Conservation (phyloP, 2,113 vertebrate species). For the Zosterops lateralis region DNA sequence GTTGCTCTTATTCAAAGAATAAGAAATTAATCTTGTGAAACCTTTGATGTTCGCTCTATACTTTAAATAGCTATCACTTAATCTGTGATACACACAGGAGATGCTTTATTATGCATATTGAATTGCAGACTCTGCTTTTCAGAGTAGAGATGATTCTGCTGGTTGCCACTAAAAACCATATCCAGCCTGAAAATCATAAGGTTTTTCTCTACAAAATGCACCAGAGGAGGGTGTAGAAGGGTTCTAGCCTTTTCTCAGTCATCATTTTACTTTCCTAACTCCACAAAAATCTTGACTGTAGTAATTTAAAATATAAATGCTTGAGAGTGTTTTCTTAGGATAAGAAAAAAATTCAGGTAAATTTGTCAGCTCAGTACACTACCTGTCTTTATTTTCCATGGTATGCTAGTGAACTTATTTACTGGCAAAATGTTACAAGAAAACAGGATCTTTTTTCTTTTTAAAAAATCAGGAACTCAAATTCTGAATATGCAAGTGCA, state of each 20-base stretch:
- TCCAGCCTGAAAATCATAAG: rapidly evolving
- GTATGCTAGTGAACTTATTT: not conserved
- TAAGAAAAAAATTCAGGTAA: not conserved
- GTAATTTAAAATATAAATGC: not conserved
- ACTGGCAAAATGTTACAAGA: not conserved
- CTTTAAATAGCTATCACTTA: not conserved
- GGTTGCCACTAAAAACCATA: not conserved
- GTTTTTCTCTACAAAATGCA: not conserved
- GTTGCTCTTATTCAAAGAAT: not conserved
- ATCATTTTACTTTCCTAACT: not conserved
- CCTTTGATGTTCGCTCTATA: not conserved
- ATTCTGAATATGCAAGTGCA: not conserved
- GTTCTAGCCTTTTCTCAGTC: not conserved
- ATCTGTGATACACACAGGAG: not conserved
- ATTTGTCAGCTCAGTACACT: not conserved
- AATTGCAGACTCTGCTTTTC: not conserved
- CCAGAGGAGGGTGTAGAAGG: not conserved
- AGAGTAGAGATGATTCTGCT: not conserved
- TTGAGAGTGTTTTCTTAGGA: not conserved
- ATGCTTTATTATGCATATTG: not conserved
- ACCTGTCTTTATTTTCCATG: not conserved
- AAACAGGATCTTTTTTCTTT: not conserved
- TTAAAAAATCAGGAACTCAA: not conserved
- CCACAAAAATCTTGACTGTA: not conserved
- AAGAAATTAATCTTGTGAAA: not conserved